Conservation (phyloP, 1,140 invertebrate species). For the Patella vulgata region DNA sequence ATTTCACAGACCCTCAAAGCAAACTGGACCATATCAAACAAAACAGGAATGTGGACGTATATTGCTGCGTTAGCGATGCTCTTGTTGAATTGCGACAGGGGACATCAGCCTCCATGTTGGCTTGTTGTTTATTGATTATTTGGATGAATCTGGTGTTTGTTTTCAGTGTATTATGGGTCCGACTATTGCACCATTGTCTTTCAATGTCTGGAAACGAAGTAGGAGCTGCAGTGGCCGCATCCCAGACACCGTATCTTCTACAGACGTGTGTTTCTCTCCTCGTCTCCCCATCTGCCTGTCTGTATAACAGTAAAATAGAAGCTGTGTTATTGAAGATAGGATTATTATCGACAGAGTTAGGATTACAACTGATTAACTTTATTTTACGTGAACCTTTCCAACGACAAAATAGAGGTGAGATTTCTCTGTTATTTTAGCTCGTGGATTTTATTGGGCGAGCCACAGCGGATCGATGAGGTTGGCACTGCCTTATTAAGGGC, state of each 20-base stretch:
- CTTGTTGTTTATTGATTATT: too few relatives aligned
- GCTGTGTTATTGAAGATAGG: slow-evolving; percentile 66
- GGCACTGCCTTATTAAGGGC: too few relatives aligned
- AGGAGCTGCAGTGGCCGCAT: slow-evolving; percentile 69
- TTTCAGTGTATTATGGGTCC: slow-evolving; percentile 75
- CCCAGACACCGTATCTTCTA: slow-evolving; percentile 75
- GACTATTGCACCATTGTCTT: slow-evolving; percentile 76
- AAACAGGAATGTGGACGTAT: too few relatives aligned
- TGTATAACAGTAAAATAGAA: slow-evolving; percentile 64
- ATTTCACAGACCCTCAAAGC: too few relatives aligned
- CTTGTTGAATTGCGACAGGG: too few relatives aligned
- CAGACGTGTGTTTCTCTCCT: slow-evolving; percentile 80
- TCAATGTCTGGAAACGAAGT: slow-evolving; percentile 68
- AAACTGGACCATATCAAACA: too few relatives aligned
- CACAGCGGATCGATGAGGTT: too few relatives aligned
- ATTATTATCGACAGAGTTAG: slow-evolving; percentile 61
- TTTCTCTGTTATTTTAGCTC: too few relatives aligned
- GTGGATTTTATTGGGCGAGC: too few relatives aligned
- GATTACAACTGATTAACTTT: slow-evolving; percentile 63
- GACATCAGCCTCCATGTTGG: too few relatives aligned
- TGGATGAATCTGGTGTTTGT: too few relatives aligned
- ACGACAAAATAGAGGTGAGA: slow-evolving; percentile 32
- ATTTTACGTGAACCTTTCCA: slow-evolving; percentile 54
- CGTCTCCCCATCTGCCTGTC: slow-evolving; percentile 73
- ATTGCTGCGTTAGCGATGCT: too few relatives aligned